Percentiles rank a stretch among this genome's conserved stretches.
These are phyloP conservation scores for Dascyllus trimaculatus DNA, from an alignment of 2,113 vertebrate species.

Conservation along the genomic window DNA sequence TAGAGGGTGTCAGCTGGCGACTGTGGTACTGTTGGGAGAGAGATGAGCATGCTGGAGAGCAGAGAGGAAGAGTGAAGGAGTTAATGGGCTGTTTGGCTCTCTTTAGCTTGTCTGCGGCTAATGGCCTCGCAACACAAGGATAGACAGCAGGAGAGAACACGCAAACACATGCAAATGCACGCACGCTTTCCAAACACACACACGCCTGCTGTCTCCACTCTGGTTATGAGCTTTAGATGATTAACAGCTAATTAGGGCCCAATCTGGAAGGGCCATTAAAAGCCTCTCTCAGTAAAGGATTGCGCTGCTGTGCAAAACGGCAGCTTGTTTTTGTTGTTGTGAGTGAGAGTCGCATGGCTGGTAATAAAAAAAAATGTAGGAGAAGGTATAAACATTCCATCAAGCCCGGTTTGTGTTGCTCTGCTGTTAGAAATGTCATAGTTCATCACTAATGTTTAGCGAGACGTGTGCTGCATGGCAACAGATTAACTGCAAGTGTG, in stretches of 20 bases:
- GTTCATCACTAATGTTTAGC: constrained; percentile 48
- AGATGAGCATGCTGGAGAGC: constrained; percentile 81
- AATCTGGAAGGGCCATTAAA: constrained; percentile 85
- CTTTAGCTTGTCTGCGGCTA: constrained; percentile 83
- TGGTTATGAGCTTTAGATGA: constrained; percentile 86
- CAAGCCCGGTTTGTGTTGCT: constrained; percentile 52
- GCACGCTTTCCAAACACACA: constrained; percentile 57
- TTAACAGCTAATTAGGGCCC: constrained; percentile 88
- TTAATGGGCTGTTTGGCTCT: constrained; percentile 84
- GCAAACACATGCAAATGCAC: constrained; percentile 63
- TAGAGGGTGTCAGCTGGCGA: constrained; percentile 90
- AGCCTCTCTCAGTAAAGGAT: constrained; percentile 79
- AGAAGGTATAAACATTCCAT: constrained; percentile 50
- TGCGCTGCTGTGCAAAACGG: constrained; percentile 71
- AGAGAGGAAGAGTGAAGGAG: constrained; percentile 79
- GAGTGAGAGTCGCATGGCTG: constrained; percentile 43
- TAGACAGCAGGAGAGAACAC: constrained; percentile 75
- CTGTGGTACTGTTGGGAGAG: constrained; percentile 84
- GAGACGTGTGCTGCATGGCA: constrained; percentile 40
- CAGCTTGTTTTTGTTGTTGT: constrained; percentile 72
- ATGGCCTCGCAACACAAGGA: constrained; percentile 79
- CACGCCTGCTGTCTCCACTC: constrained; percentile 77
- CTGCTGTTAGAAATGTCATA: constrained; percentile 34
- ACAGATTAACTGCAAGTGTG: constrained; percentile 35
- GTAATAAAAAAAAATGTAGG: constrained; percentile 19